phyloP scores from a whole-genome alignment of 1,140 invertebrate species.

The Dendroctonus ponderosae region DNA sequence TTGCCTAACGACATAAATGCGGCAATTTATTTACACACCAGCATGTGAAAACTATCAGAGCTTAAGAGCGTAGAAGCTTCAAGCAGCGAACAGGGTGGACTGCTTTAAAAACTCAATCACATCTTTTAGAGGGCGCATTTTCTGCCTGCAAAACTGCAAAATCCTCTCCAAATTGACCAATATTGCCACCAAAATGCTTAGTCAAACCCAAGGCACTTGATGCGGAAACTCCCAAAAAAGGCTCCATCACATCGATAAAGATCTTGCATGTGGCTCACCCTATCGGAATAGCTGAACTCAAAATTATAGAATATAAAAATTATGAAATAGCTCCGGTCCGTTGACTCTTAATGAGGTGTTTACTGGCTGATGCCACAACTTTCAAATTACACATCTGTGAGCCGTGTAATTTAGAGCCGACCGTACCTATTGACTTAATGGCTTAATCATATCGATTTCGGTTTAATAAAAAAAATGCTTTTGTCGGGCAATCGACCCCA shows the following conservation, averaged over 20 bases:
- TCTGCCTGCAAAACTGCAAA: too few relatives aligned
- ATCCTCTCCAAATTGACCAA: too few relatives aligned
- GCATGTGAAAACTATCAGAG: neutral
- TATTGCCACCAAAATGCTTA: too few relatives aligned
- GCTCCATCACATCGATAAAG: too few relatives aligned
- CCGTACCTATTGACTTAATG: slow-evolving; percentile 18
- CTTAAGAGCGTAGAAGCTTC: too few relatives aligned
- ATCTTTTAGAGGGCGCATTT: too few relatives aligned
- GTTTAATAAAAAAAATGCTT: neutral
- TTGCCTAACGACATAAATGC: slow-evolving; percentile 9
- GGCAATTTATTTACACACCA: slow-evolving; percentile 11
- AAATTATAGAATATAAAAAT: slow-evolving; percentile 14
- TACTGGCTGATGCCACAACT: slow-evolving; percentile 16
- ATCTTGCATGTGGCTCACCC: neutral
- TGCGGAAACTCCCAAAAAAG: too few relatives aligned
- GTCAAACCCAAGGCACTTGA: too few relatives aligned
- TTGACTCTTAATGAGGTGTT: slow-evolving; percentile 23
- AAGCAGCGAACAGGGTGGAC: too few relatives aligned
- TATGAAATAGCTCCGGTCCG: slow-evolving; percentile 6
- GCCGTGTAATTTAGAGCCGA: slow-evolving; percentile 19
- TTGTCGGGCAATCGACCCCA: neutral
- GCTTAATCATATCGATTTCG: slow-evolving; percentile 20
- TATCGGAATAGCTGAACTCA: neutral
- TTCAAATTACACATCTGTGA: slow-evolving; percentile 13
- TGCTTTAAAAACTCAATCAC: too few relatives aligned